Conservation (phyloP, 2,888 invertebrate genomes). For the Neoascia interrupta region DNA sequence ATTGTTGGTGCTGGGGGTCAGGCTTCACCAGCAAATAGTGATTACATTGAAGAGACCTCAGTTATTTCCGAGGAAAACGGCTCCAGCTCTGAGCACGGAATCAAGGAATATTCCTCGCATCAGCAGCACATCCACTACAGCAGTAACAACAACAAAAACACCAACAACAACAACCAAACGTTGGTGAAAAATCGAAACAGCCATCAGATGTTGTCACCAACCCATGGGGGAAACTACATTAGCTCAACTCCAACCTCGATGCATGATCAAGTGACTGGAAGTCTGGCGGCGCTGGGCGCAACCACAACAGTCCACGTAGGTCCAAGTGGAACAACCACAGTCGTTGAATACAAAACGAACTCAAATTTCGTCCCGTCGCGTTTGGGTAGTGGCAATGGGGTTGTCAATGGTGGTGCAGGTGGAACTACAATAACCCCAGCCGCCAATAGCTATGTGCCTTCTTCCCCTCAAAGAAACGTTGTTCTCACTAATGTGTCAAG, state of each 20-base stretch:
- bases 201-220: conserved; percentile 66
- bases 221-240: conserved; percentile 30
- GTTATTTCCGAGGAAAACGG: conserved; percentile 80
- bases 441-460: conserved; percentile 73
- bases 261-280: conserved; percentile 55
- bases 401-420: conserved; percentile 37
- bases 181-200: conserved; percentile 70
- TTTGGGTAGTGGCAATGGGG: conserved; percentile 45
- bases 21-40: conserved; percentile 81
- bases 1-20: conserved; percentile 43
- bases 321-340: conserved; percentile 79
- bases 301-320: conserved; percentile 79
- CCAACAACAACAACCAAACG: conserved; percentile 46
- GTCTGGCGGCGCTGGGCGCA: conserved; percentile 74
- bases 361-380: conserved; percentile 71
- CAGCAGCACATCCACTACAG: conserved; percentile 49
- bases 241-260: conserved; percentile 35
- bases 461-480: conserved; percentile 70
- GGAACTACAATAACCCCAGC: conserved; percentile 69
- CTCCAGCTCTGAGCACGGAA: conserved; percentile 69
- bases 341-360: conserved; percentile 78
- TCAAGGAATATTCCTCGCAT: conserved; percentile 53
- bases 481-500: conserved; percentile 57
- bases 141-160: no score
- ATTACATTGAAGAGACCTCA: conserved; percentile 81